These are phyloP conservation scores for Ophion ellenae DNA, from an alignment of 2,888 invertebrate genomes.

Conservation along the genomic window DNA sequence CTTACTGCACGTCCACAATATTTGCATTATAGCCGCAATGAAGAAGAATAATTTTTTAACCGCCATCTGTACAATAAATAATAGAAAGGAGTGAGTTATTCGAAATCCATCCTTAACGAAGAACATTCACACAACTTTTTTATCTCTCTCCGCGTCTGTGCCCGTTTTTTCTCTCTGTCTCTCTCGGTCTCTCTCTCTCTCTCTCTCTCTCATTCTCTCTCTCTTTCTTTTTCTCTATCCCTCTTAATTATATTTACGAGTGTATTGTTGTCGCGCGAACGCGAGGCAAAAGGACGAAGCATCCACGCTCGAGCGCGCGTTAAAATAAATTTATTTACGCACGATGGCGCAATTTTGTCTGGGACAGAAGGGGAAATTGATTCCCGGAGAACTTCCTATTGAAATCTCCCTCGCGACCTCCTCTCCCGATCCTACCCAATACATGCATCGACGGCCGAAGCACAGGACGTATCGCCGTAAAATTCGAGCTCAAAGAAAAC, in stretches of 20 bases:
- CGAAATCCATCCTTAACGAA: not conserved
- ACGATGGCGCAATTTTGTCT: slow-evolving; percentile 62
- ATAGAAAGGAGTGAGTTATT: not conserved
- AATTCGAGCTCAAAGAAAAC: not conserved
- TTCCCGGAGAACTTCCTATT: slow-evolving; percentile 71
- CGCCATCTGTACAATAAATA: not conserved
- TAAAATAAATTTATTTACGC: slow-evolving; percentile 72
- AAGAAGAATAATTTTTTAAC: too few relatives aligned
- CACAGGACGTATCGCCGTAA: not conserved
- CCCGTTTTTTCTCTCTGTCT: not conserved
- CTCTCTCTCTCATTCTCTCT: not conserved
- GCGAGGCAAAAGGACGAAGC: slow-evolving; percentile 1
- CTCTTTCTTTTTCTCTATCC: slow-evolving; percentile 29
- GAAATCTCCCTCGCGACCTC: slow-evolving; percentile 47
- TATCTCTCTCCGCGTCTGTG: not conserved
- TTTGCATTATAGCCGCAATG: too few relatives aligned
- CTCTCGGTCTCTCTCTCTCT: not conserved
- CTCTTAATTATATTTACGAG: slow-evolving; percentile 68
- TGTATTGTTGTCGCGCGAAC: slow-evolving; percentile 58
- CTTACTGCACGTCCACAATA: too few relatives aligned
- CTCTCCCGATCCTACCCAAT: not conserved
- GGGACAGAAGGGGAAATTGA: slow-evolving; percentile 71
- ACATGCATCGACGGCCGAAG: not conserved
- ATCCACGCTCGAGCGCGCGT: slow-evolving; percentile 41
- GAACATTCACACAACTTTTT: not conserved